Base-by-base conservation (phyloP, 2,888 invertebrate genomes). In the Dasysyrphus albostriatus region DNA sequence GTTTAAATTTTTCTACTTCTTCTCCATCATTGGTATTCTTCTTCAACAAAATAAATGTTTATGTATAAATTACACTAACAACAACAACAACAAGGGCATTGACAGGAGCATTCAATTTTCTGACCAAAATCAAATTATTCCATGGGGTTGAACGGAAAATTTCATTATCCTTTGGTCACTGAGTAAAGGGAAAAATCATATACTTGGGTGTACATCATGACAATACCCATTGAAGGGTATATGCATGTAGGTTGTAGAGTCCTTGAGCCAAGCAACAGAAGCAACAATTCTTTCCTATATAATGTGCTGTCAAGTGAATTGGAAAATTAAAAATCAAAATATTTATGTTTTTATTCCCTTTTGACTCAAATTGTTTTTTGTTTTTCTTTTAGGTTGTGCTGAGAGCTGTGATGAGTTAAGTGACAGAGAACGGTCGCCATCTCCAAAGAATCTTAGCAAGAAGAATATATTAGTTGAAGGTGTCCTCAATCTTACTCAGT, bases 261-360 rank as follows among this genome's bases (percentile, higher is more conserved):
- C 69, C 69, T 69, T 54, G 16, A 51, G 6, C 29, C 24, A 34
- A 77, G 83, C 59, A 73, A 83, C 67, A 70, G 67, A 44, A 77
- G 51, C 39, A 58, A 32, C 72, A 65, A 72, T 72, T 72, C 47
- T 56, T 54, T n/a, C n/a, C 54, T 16, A 10, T 47, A 16, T n/a
- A 3, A 51, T 3, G 12, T 34, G 51, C 74, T 78, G 90, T 90
- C 90, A 92, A 92, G 88, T 91, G 91, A 88, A 84, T 92, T 90
- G 92, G 92, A 92, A 92, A 91, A 91, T 91, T 91, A 91, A 91
- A 91, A 92, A 92, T 89, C 89, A 89, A 90, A 90, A 90, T 89
- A 90, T 89, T 61, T 67, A 67, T 67, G 47, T 67, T 67, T 37
- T 67, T 89, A 85, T 78, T 88, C 74, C 85, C 69, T 73, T 77